Conservation (phyloP, 2,113 vertebrate species). For the Circaetus cinerascens region DNA sequence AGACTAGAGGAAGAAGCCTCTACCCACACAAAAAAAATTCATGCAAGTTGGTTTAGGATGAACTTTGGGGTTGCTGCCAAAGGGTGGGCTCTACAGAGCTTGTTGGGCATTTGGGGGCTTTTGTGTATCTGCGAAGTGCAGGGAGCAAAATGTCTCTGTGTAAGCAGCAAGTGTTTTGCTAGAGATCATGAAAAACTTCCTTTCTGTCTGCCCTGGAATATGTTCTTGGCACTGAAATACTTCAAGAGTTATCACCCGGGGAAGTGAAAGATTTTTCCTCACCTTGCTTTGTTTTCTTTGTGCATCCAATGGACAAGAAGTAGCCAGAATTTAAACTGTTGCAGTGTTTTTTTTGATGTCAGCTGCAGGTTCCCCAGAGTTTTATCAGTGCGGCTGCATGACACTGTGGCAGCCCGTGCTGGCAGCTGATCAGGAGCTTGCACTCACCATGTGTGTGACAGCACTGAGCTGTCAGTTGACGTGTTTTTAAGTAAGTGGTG, state of each 20-base stretch:
- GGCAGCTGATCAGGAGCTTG: background rate
- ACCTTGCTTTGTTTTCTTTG: background rate
- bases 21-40: accelerated
- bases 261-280: background rate
- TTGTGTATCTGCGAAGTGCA: background rate
- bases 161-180: background rate
- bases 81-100: background rate
- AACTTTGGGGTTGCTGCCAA: background rate
- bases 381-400: background rate
- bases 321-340: background rate
- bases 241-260: background rate
- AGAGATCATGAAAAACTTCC: background rate
- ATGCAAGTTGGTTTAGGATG: background rate
- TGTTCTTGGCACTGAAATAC: background rate
- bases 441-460: accelerated
- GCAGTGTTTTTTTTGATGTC: background rate
- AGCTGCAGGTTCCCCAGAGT: background rate
- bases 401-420: accelerated
- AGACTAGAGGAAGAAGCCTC: background rate
- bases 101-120: background rate
- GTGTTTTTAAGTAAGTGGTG: background rate
- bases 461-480: accelerated
- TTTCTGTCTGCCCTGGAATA: background rate
- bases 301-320: background rate
- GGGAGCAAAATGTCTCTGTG: background rate